Percentiles rank a stretch among this genome's conserved stretches.
Evolutionary conservation across 1,140 invertebrate genomes (phyloP).

Genomic region (Vanessa atalanta): DNA sequence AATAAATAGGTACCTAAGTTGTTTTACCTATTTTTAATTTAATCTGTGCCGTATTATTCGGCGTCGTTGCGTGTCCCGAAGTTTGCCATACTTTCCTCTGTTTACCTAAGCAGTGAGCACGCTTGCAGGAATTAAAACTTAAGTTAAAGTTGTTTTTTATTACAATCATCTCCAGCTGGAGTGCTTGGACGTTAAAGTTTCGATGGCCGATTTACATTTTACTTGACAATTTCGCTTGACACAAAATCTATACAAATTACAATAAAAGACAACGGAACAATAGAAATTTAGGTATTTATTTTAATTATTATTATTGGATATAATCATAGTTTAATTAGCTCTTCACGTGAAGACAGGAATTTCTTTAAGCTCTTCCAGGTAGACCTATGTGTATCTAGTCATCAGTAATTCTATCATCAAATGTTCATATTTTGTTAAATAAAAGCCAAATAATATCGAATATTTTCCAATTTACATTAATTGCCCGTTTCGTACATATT

Average conservation of each 20-base stretch:
- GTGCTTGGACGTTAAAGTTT: conserved; percentile 30
- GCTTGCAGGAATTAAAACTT: conserved; percentile 60
- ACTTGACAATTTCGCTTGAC: conserved; percentile 17
- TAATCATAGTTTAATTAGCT: too few relatives aligned
- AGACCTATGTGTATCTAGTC: too few relatives aligned
- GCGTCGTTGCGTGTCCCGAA: conserved; percentile 48
- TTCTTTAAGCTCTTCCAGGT: too few relatives aligned
- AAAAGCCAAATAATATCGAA: too few relatives aligned
- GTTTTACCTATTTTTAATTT: conserved; percentile 22
- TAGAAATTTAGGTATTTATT: too few relatives aligned
- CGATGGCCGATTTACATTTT: conserved; percentile 37
- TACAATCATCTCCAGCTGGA: conserved; percentile 41
- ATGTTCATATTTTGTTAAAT: too few relatives aligned
- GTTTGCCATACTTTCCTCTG: conserved; percentile 52
- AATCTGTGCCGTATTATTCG: conserved; percentile 43
- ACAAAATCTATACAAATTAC: neutral
- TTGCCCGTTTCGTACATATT: too few relatives aligned
- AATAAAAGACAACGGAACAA: neutral
- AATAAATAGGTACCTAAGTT: too few relatives aligned
- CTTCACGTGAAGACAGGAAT: too few relatives aligned
- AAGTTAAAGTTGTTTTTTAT: conserved; percentile 55
- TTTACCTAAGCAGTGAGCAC: conserved; percentile 51
- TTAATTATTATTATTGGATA: too few relatives aligned
- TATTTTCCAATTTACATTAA: too few relatives aligned
- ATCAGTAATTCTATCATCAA: too few relatives aligned